Evolutionary conservation across 2,797 vertebrate species (phyloP).

Genomic region (Mastacembelus armatus): DNA sequence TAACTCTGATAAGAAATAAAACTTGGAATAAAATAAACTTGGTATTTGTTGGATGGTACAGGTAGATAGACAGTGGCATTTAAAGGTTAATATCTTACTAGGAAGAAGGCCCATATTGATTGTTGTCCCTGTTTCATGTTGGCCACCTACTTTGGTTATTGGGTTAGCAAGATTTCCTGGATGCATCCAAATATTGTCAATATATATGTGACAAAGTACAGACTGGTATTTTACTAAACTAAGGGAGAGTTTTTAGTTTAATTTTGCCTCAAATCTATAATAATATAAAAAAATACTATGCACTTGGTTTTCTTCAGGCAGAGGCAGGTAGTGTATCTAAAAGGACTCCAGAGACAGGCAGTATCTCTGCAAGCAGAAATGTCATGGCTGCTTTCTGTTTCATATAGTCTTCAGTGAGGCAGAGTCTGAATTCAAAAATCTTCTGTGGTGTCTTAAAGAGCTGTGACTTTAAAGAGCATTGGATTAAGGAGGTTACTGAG

Average conservation of each 20-base stretch:
- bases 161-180: constrained; percentile 40
- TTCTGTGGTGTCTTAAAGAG: constrained; percentile 8
- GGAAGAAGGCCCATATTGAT: constrained; percentile 58
- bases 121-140: constrained; percentile 20
- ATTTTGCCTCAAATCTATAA: constrained; percentile 11
- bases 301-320: constrained; percentile 5
- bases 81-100: constrained; percentile 71
- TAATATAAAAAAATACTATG: not conserved
- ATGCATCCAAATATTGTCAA: constrained; percentile 10
- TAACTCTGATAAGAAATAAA: constrained; percentile 4
- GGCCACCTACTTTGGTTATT: constrained; percentile 40
- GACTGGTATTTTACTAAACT: not conserved
- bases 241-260: not conserved
- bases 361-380: constrained; percentile 24
- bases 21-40: not conserved
- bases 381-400: constrained; percentile 39
- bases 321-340: constrained; percentile 2
- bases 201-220: constrained; percentile 5
- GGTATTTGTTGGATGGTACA: constrained; percentile 15
- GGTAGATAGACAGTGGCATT: constrained; percentile 51
- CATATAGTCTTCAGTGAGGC: constrained; percentile 46
- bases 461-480: constrained; percentile 40
- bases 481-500: constrained; percentile 27
- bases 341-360: constrained; percentile 16
- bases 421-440: constrained; percentile 32